These are phyloP conservation scores for Monoplex corrugatus DNA, from an alignment of 2,888 invertebrate genomes.

Conservation along the genomic window DNA sequence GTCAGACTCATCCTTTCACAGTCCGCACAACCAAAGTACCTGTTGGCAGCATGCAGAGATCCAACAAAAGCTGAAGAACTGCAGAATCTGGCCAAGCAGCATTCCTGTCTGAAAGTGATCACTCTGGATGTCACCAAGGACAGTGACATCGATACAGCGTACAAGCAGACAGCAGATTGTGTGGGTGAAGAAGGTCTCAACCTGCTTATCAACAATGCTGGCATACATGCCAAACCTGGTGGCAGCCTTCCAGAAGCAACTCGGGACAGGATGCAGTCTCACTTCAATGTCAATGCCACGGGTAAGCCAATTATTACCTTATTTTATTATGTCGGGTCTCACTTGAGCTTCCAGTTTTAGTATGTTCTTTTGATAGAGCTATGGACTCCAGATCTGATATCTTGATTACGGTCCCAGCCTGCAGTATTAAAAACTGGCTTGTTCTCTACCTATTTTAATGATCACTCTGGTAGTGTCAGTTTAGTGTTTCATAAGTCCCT, in stretches of 20 bases:
- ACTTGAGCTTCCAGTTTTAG: too few relatives aligned
- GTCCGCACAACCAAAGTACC: conserved; percentile 59
- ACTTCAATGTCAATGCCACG: conserved; percentile 52
- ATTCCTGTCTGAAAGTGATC: conserved; percentile 32
- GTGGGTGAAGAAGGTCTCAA: conserved; percentile 87
- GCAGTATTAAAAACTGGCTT: too few relatives aligned
- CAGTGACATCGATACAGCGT: conserved; percentile 50
- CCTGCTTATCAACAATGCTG: conserved; percentile 94
- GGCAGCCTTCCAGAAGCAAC: conserved; percentile 36
- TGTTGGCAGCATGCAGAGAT: conserved; percentile 68
- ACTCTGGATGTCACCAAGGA: conserved; percentile 50
- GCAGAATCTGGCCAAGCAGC: conserved; percentile 43
- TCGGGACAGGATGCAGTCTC: conserved; percentile 59
- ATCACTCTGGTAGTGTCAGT: too few relatives aligned
- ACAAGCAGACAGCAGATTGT: conserved; percentile 47
- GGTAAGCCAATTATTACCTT: too few relatives aligned
- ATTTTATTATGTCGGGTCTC: too few relatives aligned
- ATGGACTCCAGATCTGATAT: too few relatives aligned
- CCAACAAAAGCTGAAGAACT: conserved; percentile 62
- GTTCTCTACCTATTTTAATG: too few relatives aligned
- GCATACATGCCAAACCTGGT: conserved; percentile 81
- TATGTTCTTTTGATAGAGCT: too few relatives aligned
- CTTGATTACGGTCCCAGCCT: too few relatives aligned
- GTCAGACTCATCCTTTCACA: conserved; percentile 84
- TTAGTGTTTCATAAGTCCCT: too few relatives aligned